These are phyloP conservation scores for Atethmia centrago DNA, from an alignment of 2,888 invertebrate genomes.

Conservation along the genomic window DNA sequence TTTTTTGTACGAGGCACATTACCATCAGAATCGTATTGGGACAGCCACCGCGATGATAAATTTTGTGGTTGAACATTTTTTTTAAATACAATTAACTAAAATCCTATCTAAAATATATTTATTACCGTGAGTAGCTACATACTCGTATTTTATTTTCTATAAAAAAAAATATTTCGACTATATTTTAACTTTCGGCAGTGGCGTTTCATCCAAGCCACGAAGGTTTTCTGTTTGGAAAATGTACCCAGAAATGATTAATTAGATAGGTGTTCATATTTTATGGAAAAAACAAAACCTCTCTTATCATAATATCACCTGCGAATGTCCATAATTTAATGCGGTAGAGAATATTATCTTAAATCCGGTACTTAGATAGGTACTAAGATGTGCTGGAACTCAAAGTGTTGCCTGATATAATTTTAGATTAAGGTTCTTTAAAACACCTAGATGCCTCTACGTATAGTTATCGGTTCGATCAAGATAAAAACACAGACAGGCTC, in stretches of 20 bases:
- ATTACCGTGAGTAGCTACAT: too few relatives aligned
- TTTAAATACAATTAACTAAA: too few relatives aligned
- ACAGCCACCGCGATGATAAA: too few relatives aligned
- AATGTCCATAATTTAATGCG: background rate
- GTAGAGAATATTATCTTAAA: background rate
- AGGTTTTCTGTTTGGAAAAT: too few relatives aligned
- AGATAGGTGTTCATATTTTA: background rate
- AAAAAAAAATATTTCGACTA: too few relatives aligned
- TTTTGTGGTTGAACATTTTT: too few relatives aligned
- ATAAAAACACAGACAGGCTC: background rate
- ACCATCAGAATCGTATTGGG: too few relatives aligned
- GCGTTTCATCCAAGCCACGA: too few relatives aligned
- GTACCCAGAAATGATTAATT: background rate
- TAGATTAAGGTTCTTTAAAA: background rate
- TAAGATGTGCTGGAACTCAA: background rate
- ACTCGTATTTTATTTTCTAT: too few relatives aligned
- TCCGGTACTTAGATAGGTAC: background rate
- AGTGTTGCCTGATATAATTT: background rate
- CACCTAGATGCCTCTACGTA: background rate
- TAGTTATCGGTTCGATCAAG: background rate
- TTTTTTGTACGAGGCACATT: too few relatives aligned
- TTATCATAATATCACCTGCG: background rate
- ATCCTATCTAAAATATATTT: too few relatives aligned
- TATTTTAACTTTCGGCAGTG: too few relatives aligned
- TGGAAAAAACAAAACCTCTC: background rate